These are phyloP conservation scores for Bos indicus DNA, from an alignment of 2,113 vertebrate genomes.

Conservation along the genomic window DNA sequence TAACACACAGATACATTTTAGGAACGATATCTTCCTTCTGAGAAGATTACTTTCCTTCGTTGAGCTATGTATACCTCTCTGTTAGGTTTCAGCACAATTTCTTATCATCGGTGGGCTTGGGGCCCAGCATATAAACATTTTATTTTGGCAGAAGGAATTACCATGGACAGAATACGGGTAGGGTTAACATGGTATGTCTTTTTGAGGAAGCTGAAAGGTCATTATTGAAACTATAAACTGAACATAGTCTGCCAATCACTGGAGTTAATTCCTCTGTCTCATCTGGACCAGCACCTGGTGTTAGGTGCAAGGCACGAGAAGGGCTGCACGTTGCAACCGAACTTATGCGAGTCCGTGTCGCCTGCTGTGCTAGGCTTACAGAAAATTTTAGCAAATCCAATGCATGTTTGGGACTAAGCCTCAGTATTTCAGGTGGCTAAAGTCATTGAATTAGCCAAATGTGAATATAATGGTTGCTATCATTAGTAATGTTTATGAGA, in stretches of 20 bases:
- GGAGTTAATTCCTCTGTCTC: neutral
- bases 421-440: neutral
- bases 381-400: neutral
- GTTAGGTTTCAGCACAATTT: neutral
- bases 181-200: neutral
- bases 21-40: neutral
- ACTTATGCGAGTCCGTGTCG: no score
- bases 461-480: neutral
- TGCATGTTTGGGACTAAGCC: neutral
- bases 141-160: neutral
- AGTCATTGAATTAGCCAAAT: neutral
- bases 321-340: neutral
- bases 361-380: neutral
- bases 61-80: neutral
- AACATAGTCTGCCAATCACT: neutral
- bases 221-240: neutral
- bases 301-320: no score
- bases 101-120: neutral
- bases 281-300: neutral
- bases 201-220: neutral
- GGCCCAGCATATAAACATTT: neutral
- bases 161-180: neutral
- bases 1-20: neutral
- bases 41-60: neutral
- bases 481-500: neutral